A percentile compares a stretch with the other conserved stretches of the same genome.
phyloP scores from a whole-genome alignment of 2,113 vertebrate genomes.

The Mola mola region DNA sequence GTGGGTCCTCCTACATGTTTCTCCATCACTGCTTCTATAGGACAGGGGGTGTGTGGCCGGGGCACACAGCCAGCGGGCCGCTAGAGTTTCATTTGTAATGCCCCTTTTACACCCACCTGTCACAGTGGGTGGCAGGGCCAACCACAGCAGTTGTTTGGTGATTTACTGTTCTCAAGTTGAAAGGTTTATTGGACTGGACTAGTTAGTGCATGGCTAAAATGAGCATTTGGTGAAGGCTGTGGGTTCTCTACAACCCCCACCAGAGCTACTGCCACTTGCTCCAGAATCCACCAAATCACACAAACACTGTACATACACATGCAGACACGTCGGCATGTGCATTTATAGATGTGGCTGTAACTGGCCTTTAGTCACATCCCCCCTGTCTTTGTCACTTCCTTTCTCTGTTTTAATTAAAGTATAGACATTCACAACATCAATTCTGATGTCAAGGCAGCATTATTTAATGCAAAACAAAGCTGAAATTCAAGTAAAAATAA shows the following conservation, averaged over 20 bases:
- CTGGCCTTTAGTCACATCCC: background rate
- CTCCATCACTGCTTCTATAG: conserved; percentile 16
- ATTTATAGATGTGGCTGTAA: conserved; percentile 8
- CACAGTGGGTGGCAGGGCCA: conserved; percentile 81
- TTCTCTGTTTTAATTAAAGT: background rate
- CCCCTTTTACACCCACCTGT: conserved; percentile 64
- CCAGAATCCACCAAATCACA: conserved; percentile 9
- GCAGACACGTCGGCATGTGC: conserved; percentile 19
- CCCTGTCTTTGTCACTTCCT: background rate
- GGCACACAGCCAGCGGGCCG: conserved; percentile 44
- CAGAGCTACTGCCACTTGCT: conserved; percentile 56
- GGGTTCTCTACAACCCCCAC: conserved; percentile 29
- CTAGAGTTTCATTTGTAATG: conserved; percentile 80
- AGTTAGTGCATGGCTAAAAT: conserved; percentile 80
- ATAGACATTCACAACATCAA: conserved; percentile 1
- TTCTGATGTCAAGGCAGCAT: conserved; percentile 8
- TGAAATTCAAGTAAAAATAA: conserved; percentile 5
- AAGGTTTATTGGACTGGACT: conserved; percentile 80
- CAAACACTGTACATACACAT: conserved; percentile 27
- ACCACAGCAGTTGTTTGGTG: conserved; percentile 78
- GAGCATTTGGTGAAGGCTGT: conserved; percentile 65
- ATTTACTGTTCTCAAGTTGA: conserved; percentile 78
- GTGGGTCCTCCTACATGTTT: conserved; percentile 19
- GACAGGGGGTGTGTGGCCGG: conserved; percentile 3
- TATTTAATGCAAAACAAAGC: background rate